phyloP scores from a whole-genome alignment of 1,140 invertebrate species.

The Brachionus calyciflorus region DNA sequence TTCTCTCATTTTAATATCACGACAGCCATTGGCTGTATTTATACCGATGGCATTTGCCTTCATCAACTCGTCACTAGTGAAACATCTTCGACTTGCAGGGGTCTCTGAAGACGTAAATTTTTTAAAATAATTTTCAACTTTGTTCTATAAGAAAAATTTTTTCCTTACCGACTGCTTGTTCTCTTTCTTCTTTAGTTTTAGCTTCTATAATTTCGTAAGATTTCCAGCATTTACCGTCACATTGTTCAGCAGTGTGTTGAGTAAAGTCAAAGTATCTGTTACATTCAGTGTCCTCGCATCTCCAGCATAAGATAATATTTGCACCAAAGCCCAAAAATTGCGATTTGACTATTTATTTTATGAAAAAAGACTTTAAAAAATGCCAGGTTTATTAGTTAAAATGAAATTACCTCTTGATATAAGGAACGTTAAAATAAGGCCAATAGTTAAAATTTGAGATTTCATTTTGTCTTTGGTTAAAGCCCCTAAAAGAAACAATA shows the following conservation, averaged over 20 bases:
- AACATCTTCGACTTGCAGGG: conserved; percentile 42
- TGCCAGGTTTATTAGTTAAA: background rate
- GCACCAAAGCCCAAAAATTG: conserved; percentile 45
- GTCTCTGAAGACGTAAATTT: background rate
- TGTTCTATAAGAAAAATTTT: background rate
- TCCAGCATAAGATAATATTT: conserved; percentile 38
- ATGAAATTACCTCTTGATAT: background rate
- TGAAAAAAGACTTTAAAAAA: background rate
- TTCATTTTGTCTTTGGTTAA: conserved; percentile 26
- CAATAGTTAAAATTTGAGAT: conserved; percentile 16
- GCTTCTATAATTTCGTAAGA: conserved; percentile 45
- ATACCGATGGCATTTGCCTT: conserved; percentile 46
- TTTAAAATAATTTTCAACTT: background rate
- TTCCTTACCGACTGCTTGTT: conserved; percentile 33
- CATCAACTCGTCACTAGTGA: conserved; percentile 46
- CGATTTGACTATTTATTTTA: background rate
- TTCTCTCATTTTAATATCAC: conserved; percentile 47
- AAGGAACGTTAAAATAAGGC: background rate
- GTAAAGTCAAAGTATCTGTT: conserved; percentile 46
- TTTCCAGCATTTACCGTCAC: conserved; percentile 48
- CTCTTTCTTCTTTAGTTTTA: conserved; percentile 42
- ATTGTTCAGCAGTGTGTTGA: conserved; percentile 39
- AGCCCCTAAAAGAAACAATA: too few relatives aligned
- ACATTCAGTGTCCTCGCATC: conserved; percentile 44
- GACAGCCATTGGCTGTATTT: conserved; percentile 45